Conservation (phyloP, 2,113 vertebrate species). For the Fregetta grallaria region DNA sequence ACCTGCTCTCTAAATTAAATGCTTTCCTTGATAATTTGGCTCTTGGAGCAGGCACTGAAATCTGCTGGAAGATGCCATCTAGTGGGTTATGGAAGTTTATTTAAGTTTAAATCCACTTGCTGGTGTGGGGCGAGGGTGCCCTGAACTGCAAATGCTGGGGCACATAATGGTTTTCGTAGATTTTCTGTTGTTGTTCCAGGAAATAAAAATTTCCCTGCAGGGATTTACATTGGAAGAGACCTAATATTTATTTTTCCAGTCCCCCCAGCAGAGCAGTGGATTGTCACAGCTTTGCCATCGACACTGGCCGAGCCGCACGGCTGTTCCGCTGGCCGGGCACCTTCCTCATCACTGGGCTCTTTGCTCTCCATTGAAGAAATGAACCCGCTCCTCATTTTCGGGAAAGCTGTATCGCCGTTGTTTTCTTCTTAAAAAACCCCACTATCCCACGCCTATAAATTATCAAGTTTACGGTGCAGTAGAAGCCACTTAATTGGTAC, state of each 20-base stretch:
- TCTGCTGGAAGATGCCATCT: constrained; percentile 74
- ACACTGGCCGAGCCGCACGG: not conserved
- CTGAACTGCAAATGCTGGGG: not conserved
- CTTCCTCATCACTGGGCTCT: not conserved
- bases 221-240: not conserved
- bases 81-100: constrained; percentile 60
- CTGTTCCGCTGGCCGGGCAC: not conserved
- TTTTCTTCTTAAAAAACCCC: not conserved
- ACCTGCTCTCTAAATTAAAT: constrained; percentile 32
- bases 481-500: not conserved
- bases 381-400: not conserved
- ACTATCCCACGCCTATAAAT: not conserved
- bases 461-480: not conserved
- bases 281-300: not conserved
- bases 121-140: not conserved
- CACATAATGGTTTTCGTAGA: not conserved
- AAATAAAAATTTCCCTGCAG: not conserved
- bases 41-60: not conserved
- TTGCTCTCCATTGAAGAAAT: not conserved
- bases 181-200: not conserved
- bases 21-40: not conserved
- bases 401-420: not conserved
- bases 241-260: not conserved
- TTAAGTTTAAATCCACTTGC: constrained; percentile 13
- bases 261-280: not conserved